Evolutionary conservation across 2,888 invertebrate genomes (phyloP).

Genomic region (Hesperia comma): DNA sequence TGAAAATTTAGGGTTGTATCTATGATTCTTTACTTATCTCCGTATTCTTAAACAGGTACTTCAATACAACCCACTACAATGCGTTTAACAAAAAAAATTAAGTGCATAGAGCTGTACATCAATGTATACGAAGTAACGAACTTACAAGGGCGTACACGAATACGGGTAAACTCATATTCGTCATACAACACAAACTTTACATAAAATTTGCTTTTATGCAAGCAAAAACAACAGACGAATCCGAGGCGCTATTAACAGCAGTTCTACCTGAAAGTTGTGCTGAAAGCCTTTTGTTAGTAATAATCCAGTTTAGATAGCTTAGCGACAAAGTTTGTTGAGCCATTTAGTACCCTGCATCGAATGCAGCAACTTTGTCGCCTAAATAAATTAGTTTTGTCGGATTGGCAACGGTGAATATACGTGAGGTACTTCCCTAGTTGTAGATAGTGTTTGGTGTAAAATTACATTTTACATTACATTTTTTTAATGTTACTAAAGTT

Average conservation of each 20-base stretch:
- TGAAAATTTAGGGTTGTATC: too few species aligned
- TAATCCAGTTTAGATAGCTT: slow-evolving; percentile 32
- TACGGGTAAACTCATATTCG: background rate
- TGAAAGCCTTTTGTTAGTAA: slow-evolving; percentile 32
- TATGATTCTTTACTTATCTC: too few species aligned
- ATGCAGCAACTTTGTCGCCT: slow-evolving; percentile 26
- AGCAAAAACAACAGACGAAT: slow-evolving; percentile 4
- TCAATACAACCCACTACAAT: too few species aligned
- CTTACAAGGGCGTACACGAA: background rate
- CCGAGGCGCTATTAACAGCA: slow-evolving; percentile 10
- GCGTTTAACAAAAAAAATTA: too few species aligned
- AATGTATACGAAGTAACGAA: too few species aligned
- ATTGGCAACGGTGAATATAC: slow-evolving; percentile 15
- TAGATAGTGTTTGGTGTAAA: too few species aligned
- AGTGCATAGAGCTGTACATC: too few species aligned
- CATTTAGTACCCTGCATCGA: slow-evolving; percentile 30
- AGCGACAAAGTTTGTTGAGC: slow-evolving; percentile 34
- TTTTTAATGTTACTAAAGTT: too few species aligned
- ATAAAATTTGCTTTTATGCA: background rate
- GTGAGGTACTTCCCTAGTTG: background rate
- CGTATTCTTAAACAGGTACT: too few species aligned
- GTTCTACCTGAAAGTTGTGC: slow-evolving; percentile 26
- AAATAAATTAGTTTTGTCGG: slow-evolving; percentile 31
- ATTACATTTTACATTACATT: too few species aligned
- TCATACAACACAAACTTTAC: background rate